Evolutionary conservation across 1,140 invertebrate species (phyloP).

Genomic region (Cotesia glomerata): DNA sequence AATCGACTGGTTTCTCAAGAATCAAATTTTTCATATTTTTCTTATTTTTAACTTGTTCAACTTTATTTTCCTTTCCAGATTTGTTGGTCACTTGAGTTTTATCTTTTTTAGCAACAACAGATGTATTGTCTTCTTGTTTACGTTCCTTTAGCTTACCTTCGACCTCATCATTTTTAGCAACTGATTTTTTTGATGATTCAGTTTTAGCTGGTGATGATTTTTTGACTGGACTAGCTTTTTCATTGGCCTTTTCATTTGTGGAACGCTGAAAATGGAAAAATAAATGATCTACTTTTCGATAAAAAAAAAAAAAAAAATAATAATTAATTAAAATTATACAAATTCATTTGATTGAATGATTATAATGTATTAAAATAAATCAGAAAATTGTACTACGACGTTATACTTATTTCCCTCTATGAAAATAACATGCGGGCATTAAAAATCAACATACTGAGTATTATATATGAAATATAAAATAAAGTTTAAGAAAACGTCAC

Average conservation of each 20-base stretch:
- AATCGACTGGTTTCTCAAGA: slow-evolving; percentile 73
- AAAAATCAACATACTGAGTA: background rate
- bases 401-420: too few relatives aligned
- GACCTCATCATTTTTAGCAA: slow-evolving; percentile 53
- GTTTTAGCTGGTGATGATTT: slow-evolving; percentile 55
- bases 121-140: slow-evolving; percentile 61
- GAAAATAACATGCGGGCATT: slow-evolving; percentile 10
- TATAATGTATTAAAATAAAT: background rate
- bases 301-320: slow-evolving; percentile 4
- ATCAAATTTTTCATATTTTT: slow-evolving; percentile 65
- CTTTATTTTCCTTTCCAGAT: slow-evolving; percentile 60
- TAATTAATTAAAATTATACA: background rate
- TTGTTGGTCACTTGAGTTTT: slow-evolving; percentile 56
- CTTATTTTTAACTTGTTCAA: slow-evolving; percentile 64
- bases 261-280: slow-evolving; percentile 54
- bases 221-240: slow-evolving; percentile 63
- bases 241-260: slow-evolving; percentile 49
- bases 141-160: slow-evolving; percentile 61
- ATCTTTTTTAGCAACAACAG: slow-evolving; percentile 51
- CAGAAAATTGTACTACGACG: background rate
- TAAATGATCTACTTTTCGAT: background rate
- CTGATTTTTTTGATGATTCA: slow-evolving; percentile 51
- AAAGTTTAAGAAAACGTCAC: background rate
- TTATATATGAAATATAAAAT: slow-evolving; percentile 5
- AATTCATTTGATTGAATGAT: background rate